Conservation (phyloP, 1,140 invertebrate genomes). For the Oedothorax gibbosus region DNA sequence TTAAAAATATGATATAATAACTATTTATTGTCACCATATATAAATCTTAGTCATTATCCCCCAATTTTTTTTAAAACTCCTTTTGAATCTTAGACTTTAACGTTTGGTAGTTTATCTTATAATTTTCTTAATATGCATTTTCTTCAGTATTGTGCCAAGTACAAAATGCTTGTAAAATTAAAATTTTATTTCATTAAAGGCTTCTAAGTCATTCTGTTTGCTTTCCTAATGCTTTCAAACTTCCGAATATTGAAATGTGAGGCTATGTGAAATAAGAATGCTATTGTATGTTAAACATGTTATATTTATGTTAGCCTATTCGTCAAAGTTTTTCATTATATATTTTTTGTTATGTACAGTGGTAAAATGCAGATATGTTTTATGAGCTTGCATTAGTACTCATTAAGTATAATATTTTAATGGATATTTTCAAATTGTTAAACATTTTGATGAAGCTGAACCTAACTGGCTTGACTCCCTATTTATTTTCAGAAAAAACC, state of each 20-base stretch:
- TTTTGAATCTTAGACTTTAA: not conserved
- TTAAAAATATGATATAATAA: not conserved
- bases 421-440: constrained; percentile 9
- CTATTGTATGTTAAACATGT: constrained; percentile 11
- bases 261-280: constrained; percentile 12
- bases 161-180: constrained; percentile 7
- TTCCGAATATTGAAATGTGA: constrained; percentile 15
- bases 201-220: constrained; percentile 31
- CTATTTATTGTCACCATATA: not conserved
- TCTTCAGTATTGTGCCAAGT: constrained; percentile 39
- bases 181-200: constrained; percentile 26
- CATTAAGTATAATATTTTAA: constrained; percentile 18
- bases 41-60: not conserved
- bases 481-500: too few relatives aligned
- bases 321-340: not conserved
- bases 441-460: not conserved
- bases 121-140: not conserved
- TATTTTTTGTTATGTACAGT: constrained; percentile 33
- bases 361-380: constrained; percentile 29
- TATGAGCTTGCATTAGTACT: constrained; percentile 38
- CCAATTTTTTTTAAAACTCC: not conserved
- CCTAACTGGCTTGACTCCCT: too few relatives aligned
- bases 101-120: too few relatives aligned
- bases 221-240: constrained; percentile 4
- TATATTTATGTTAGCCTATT: constrained; percentile 18